Evolutionary conservation across 1,140 invertebrate genomes (phyloP).

Genomic region (Tetramorium parvispinum): DNA sequence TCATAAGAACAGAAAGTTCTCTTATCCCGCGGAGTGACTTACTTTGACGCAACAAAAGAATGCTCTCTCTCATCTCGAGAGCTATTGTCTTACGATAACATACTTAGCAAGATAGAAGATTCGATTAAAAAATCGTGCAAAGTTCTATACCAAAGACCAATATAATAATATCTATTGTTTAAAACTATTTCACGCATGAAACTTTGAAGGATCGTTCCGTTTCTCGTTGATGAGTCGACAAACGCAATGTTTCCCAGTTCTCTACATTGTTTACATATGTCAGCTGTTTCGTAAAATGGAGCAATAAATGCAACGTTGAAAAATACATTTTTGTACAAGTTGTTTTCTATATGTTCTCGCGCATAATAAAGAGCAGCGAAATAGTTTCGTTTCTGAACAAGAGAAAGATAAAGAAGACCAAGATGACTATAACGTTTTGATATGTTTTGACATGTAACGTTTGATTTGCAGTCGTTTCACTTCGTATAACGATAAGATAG

Average conservation of each 20-base stretch:
- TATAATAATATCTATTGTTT: not conserved
- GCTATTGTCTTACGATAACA: not conserved
- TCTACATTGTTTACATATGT: not conserved
- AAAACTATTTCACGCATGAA: not conserved
- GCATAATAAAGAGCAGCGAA: not conserved
- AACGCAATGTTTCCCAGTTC: not conserved
- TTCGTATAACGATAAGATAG: not conserved
- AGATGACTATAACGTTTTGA: not conserved
- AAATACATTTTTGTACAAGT: not conserved
- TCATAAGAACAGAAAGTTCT: not conserved
- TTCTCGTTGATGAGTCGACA: not conserved
- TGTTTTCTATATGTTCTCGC: not conserved
- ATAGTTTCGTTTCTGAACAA: not conserved
- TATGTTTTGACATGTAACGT: too few relatives aligned
- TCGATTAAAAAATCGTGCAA: not conserved
- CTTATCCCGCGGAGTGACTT: not conserved
- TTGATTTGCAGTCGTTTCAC: not conserved
- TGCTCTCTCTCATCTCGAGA: not conserved
- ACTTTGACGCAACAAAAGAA: slow-evolving; percentile 34
- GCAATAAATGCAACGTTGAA: not conserved
- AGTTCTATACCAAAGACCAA: not conserved
- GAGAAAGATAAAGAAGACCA: not conserved
- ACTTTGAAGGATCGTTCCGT: not conserved
- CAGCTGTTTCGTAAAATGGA: not conserved
- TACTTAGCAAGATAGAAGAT: not conserved